Base-by-base conservation (phyloP, 2,888 invertebrate species). In the Ptilodon capucinus region DNA sequence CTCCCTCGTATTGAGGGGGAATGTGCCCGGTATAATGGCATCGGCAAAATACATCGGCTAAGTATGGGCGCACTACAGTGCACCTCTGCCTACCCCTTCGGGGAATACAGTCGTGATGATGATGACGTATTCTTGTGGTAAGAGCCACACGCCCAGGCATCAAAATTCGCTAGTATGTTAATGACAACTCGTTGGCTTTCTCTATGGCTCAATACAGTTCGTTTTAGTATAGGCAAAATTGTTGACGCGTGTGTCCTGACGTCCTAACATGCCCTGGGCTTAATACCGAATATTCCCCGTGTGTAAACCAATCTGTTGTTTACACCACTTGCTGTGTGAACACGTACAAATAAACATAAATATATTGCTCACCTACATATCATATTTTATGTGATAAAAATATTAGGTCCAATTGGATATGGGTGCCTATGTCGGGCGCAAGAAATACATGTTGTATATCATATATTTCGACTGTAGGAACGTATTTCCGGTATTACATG, bases 371-470 rank as follows among this genome's bases (percentile, higher is more conserved):
- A 55, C 60, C 54, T 51, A 63, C 57, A 47, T 49, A 58, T 45
- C 64, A 64, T 64, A 57, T 62, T 64, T 62, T 38, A 57, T 65
- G 67, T 64, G 61, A 64, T 64, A 60, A 66, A 66, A 64, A 67
- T 63, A 64, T 64, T 64, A 57, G 60, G 57, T 49, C 57, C 66
- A 64, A 65, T 64, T 60, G 64, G 64, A 60, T 64, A 54, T 60
- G 48, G 19, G 19, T 19, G n/a, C 50, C 50, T 52, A 62, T 62
- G 61, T 64, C 50, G 50, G 48, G 54, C 40, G 54, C 40, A 48
- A 60, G 44, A 38, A 54, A 62, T 64, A 53, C 30, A 54, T 51
- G 54, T 64, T 54, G 64, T 59, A 36, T 61, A 59, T 51, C 11
- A 41, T 41, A 52, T 48, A 42, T 46, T 35, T 28, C 43, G 36